Evolutionary conservation across 2,888 invertebrate species (phyloP).

Genomic region (Heliconius sara): DNA sequence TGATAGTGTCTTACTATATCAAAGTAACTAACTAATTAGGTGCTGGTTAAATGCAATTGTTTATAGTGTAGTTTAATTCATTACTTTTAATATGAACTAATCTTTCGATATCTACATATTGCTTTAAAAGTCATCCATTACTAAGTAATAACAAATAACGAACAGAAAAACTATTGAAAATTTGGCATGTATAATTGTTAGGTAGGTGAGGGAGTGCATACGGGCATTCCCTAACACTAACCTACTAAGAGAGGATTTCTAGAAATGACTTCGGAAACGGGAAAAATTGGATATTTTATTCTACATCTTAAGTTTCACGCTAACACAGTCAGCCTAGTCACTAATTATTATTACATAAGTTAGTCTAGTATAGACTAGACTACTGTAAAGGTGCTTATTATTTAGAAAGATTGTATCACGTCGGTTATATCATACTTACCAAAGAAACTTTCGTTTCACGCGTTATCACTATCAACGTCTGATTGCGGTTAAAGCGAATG

Average conservation of each 20-base stretch:
- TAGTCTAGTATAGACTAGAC: neutral
- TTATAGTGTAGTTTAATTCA: neutral
- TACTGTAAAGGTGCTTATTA: neutral
- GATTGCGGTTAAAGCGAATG: neutral
- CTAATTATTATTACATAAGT: neutral
- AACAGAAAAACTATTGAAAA: too few species aligned
- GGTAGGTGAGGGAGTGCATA: too few species aligned
- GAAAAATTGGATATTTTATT: too few species aligned
- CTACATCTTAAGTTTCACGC: neutral
- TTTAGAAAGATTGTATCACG: constrained; percentile 9
- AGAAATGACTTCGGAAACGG: too few species aligned
- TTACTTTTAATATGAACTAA: neutral
- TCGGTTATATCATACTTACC: neutral
- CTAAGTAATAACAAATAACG: too few species aligned
- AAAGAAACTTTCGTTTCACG: constrained; percentile 15
- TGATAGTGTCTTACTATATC: neutral
- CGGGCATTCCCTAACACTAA: too few species aligned
- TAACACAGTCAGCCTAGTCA: neutral
- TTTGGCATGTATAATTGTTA: too few species aligned
- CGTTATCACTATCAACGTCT: constrained; percentile 2
- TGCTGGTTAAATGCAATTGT: neutral
- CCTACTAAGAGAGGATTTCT: too few species aligned
- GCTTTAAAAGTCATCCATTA: too few species aligned
- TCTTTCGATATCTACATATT: too few species aligned
- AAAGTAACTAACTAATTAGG: neutral